A percentile compares a stretch with the other conserved stretches of the same genome.
These are phyloP conservation scores for Catostomus latipinnis DNA, from an alignment of 2,797 vertebrate genomes.

Conservation along the genomic window DNA sequence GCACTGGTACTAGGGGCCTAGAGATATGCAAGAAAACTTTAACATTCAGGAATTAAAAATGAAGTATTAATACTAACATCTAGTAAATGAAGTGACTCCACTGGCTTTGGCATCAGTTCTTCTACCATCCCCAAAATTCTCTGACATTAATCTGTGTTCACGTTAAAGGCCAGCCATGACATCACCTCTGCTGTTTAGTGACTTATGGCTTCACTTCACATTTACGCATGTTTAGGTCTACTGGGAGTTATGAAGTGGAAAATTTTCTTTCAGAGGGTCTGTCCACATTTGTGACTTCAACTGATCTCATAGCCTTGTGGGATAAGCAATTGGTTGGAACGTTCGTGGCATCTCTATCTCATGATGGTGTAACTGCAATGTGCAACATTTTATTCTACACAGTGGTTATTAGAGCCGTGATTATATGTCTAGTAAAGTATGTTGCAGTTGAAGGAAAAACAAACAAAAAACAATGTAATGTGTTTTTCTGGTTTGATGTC, in stretches of 20 bases:
- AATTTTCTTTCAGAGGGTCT: constrained; percentile 19
- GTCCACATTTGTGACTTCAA: not conserved
- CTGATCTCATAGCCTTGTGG: constrained; percentile 32
- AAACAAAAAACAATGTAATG: too few relatives aligned
- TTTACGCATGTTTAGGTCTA: not conserved
- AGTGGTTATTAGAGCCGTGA: constrained; percentile 7
- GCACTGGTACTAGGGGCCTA: constrained; percentile 19
- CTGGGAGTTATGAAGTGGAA: constrained; percentile 17
- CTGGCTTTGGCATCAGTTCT: constrained; percentile 51
- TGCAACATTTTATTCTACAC: constrained; percentile 17
- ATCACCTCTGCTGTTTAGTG: not conserved
- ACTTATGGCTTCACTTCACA: not conserved
- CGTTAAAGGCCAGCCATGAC: constrained; percentile 20
- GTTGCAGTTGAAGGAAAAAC: too few relatives aligned
- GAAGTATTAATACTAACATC: too few relatives aligned
- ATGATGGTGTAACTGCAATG: constrained; percentile 9
- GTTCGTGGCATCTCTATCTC: constrained; percentile 4
- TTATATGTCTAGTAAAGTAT: constrained; percentile 31
- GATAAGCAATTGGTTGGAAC: constrained; percentile 36
- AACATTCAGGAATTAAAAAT: constrained; percentile 37
- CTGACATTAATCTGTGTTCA: constrained; percentile 9
- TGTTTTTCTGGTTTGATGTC: too few relatives aligned
- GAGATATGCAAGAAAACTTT: constrained; percentile 13
- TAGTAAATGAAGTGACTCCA: constrained; percentile 10
- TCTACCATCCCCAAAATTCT: constrained; percentile 37